Percentiles rank a stretch among this genome's conserved stretches.
Evolutionary conservation across 2,113 vertebrate genomes (phyloP).

Genomic region (Hystrix cristata): DNA sequence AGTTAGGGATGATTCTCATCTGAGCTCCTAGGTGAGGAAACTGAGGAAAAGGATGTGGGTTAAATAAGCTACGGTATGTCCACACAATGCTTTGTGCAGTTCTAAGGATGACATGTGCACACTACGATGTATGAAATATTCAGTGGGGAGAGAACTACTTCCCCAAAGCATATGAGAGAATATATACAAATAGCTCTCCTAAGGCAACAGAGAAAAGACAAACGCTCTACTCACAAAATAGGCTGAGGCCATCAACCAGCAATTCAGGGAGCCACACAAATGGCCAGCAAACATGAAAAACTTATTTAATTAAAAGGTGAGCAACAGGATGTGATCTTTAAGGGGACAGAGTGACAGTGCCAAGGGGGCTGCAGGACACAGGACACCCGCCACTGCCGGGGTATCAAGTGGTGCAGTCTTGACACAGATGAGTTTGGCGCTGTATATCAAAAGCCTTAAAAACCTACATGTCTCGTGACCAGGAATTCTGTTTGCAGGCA

Average conservation of each 20-base stretch:
- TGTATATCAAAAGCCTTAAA: background rate
- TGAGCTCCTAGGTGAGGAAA: background rate
- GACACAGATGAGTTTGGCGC: background rate
- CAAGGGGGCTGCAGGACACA: no score
- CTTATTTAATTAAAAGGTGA: background rate
- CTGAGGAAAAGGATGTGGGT: background rate
- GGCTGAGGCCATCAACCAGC: background rate
- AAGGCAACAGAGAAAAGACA: background rate
- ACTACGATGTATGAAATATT: background rate
- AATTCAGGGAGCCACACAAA: background rate
- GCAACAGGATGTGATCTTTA: background rate
- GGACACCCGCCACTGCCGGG: background rate
- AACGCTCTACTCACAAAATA: background rate
- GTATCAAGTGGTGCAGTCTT: background rate
- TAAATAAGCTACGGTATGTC: background rate
- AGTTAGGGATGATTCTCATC: background rate
- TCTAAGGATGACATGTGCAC: background rate
- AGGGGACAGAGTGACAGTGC: background rate
- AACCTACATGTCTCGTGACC: background rate
- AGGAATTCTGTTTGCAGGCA: background rate
- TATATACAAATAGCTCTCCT: background rate
- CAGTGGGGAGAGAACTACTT: background rate
- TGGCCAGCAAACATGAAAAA: background rate
- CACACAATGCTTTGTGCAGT: background rate
- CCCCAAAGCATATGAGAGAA: background rate